Evolutionary conservation across 2,888 invertebrate genomes (phyloP).

Genomic region (Prosapia bicincta): DNA sequence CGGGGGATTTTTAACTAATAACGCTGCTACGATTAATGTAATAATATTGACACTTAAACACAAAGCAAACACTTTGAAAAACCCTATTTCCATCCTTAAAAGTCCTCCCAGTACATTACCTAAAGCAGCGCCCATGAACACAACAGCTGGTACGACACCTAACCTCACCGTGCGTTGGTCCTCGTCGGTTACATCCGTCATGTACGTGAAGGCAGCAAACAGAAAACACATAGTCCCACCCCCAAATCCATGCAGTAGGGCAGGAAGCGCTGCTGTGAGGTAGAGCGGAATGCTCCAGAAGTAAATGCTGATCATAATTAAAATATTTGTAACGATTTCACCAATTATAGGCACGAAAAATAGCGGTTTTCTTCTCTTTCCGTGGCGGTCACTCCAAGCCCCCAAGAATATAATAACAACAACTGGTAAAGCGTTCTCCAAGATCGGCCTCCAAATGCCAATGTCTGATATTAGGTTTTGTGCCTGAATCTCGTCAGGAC

Average conservation of each 20-base stretch:
- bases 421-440: conserved; percentile 25
- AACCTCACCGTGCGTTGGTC: conserved; percentile 19
- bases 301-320: conserved; percentile 20
- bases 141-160: conserved; percentile 28
- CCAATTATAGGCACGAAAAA: conserved; percentile 32
- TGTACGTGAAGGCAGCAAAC: conserved; percentile 30
- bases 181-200: conserved; percentile 29
- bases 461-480: conserved; percentile 26
- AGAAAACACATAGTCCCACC: conserved; percentile 29
- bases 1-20: conserved; percentile 21
- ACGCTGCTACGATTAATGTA: conserved; percentile 18
- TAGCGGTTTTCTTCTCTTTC: conserved; percentile 33
- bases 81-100: conserved; percentile 23
- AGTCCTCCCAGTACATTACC: conserved; percentile 24
- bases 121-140: conserved; percentile 31
- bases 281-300: conserved; percentile 23
- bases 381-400: conserved; percentile 35
- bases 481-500: conserved; percentile 13
- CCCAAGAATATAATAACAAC: conserved; percentile 31
- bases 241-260: conserved; percentile 13
- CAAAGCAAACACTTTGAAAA: conserved; percentile 20
- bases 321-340: conserved; percentile 21
- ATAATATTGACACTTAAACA: conserved; percentile 18
- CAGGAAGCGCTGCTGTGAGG: conserved; percentile 15
- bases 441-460: conserved; percentile 28